phyloP scores from a whole-genome alignment of 2,113 vertebrate species.

The Peucedramus taeniatus region DNA sequence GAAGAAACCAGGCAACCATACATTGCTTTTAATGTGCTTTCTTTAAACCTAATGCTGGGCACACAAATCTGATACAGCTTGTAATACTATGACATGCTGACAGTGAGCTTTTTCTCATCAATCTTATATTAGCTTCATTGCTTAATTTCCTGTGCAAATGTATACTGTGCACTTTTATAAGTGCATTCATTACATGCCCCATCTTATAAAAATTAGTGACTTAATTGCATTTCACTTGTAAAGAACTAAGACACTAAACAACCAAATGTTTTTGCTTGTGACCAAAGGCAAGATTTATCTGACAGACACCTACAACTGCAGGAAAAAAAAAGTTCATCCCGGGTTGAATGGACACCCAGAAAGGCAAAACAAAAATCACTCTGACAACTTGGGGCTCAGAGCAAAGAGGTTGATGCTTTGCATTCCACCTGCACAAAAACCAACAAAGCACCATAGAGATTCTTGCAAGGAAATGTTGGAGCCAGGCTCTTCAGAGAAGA shows the following conservation, averaged over 20 bases:
- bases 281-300: not conserved
- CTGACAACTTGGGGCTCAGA: not conserved
- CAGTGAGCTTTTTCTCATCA: not conserved
- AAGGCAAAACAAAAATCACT: not conserved
- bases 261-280: not conserved
- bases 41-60: not conserved
- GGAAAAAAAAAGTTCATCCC: not conserved
- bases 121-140: not conserved
- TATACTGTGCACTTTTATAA: not conserved
- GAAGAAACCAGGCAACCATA: slow-evolving; percentile 34
- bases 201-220: not conserved
- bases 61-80: not conserved
- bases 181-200: not conserved
- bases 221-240: not conserved
- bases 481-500: not conserved
- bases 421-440: not conserved
- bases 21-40: not conserved
- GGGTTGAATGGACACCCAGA: not conserved
- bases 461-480: rapidly evolving
- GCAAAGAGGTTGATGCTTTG: not conserved
- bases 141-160: not conserved
- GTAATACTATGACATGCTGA: not conserved
- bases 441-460: not conserved
- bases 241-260: not conserved
- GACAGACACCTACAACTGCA: not conserved